These are phyloP conservation scores for Bombycilla garrulus DNA, from an alignment of 2,113 vertebrate genomes.

Conservation along the genomic window DNA sequence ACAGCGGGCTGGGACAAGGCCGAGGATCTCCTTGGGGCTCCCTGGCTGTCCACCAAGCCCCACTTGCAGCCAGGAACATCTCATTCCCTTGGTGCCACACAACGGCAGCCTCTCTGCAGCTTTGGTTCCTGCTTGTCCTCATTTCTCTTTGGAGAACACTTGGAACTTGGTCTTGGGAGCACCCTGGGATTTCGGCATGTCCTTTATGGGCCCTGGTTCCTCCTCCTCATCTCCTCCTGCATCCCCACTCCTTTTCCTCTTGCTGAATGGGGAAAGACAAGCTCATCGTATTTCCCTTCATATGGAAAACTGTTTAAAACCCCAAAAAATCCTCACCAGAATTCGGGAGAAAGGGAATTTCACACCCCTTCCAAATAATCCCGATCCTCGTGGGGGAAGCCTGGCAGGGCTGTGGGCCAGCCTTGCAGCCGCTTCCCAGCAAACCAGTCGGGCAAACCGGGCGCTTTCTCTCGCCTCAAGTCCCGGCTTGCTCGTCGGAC, in stretches of 20 bases:
- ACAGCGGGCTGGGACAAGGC: neutral
- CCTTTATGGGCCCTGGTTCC: neutral
- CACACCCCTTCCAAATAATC: neutral
- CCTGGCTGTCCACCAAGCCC: neutral
- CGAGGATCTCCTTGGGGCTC: neutral
- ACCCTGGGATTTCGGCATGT: neutral
- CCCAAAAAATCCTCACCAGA: neutral
- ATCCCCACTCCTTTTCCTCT: neutral
- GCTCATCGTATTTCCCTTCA: accelerated
- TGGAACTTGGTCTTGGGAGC: neutral
- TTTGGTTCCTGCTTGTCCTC: neutral
- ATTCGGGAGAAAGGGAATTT: neutral
- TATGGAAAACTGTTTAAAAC: neutral
- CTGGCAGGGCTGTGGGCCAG: neutral
- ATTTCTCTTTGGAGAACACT: neutral
- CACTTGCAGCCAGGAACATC: neutral
- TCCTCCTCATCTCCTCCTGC: accelerated
- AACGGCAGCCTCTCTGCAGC: neutral
- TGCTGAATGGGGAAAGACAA: neutral
- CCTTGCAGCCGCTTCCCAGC: neutral
- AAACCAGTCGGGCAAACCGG: constrained; percentile 2
- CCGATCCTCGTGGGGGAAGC: accelerated
- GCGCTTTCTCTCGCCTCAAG: constrained; percentile 19
- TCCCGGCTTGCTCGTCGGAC: neutral
- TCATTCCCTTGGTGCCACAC: neutral